These are phyloP conservation scores for Cheirogaleus major DNA, from an alignment of 2,797 vertebrate species.

Conservation along the genomic window DNA sequence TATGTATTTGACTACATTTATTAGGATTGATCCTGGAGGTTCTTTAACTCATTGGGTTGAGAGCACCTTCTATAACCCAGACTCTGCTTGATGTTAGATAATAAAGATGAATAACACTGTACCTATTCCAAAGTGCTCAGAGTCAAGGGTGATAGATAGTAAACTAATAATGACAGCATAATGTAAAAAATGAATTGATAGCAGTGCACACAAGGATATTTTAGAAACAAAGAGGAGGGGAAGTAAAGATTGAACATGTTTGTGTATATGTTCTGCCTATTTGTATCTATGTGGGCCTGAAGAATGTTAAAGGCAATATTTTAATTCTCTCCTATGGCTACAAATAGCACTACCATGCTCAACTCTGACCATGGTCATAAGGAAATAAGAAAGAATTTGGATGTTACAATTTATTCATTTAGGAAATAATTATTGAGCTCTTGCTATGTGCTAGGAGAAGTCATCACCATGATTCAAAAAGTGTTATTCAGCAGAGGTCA, in stretches of 20 bases:
- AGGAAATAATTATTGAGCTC: constrained; percentile 7
- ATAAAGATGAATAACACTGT: neutral
- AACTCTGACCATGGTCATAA: constrained; percentile 8
- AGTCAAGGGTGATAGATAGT: neutral
- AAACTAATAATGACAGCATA: constrained; percentile 30
- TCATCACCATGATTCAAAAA: neutral
- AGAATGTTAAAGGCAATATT: constrained; percentile 4
- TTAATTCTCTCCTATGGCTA: constrained; percentile 8
- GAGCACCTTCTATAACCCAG: neutral
- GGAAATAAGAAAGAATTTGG: neutral
- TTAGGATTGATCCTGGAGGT: constrained; percentile 12
- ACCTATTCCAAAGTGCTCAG: neutral
- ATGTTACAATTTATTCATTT: neutral
- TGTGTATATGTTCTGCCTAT: neutral
- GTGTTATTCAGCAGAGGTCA: neutral
- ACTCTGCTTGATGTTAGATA: neutral
- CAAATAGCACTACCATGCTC: neutral
- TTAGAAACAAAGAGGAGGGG: neutral
- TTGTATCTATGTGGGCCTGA: neutral
- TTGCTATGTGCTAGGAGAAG: neutral
- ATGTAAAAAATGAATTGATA: neutral
- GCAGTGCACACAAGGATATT: neutral
- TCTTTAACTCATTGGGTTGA: constrained; percentile 4
- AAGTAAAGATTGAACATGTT: neutral
- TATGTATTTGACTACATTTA: constrained; percentile 23